Evolutionary conservation across 2,113 vertebrate genomes (phyloP).

Genomic region (Pseudorhombus dupliciocellatus): DNA sequence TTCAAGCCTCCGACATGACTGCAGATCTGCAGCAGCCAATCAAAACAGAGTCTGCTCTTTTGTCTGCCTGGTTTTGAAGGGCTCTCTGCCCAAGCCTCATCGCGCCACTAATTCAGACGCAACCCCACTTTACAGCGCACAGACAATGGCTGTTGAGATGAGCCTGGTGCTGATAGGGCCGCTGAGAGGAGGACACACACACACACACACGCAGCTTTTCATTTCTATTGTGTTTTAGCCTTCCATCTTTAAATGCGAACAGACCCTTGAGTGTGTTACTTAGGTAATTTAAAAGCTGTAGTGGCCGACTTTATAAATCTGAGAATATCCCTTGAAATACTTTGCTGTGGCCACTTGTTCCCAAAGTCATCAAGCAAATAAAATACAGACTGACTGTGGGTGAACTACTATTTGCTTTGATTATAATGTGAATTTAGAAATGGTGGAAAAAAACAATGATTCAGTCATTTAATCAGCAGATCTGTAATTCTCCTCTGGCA

Average conservation of each 20-base stretch:
- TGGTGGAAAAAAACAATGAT: not conserved
- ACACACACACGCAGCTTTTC: not conserved
- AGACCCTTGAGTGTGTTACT: constrained; percentile 21
- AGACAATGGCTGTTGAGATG: constrained; percentile 83
- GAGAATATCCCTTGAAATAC: not conserved
- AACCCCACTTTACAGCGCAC: constrained; percentile 74
- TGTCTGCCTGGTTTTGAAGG: constrained; percentile 66
- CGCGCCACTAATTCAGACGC: constrained; percentile 72
- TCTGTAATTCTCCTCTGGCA: not conserved
- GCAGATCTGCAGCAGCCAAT: constrained; percentile 56
- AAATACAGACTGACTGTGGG: not conserved
- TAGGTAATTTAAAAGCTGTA: not conserved
- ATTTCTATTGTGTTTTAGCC: not conserved
- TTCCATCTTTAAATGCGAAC: constrained; percentile 15
- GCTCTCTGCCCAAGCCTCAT: constrained; percentile 69
- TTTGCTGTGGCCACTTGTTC: constrained; percentile 13
- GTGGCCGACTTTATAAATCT: constrained; percentile 3
- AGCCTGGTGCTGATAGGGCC: constrained; percentile 73
- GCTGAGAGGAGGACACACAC: constrained; percentile 42
- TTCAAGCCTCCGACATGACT: constrained; percentile 47
- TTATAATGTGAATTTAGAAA: not conserved
- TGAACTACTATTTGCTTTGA: not conserved
- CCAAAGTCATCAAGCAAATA: not conserved
- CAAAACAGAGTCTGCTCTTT: constrained; percentile 61
- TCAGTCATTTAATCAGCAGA: not conserved